Percentiles rank a stretch among this genome's conserved stretches.
Conservation (phyloP, 1,140 invertebrate species). For the Colletes latitarsis region DNA sequence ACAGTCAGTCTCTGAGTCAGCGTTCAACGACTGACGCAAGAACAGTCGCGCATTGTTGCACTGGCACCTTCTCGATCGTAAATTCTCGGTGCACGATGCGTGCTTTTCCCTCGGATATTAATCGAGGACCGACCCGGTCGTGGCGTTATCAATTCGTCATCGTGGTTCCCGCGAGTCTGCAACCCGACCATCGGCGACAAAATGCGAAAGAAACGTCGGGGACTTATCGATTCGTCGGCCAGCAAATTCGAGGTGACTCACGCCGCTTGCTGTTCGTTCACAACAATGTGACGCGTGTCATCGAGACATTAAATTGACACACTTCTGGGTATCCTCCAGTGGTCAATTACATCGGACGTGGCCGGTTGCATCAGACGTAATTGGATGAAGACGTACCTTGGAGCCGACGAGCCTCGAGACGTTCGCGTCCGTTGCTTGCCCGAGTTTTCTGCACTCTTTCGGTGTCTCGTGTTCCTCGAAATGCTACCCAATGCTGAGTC, state of each 20-base stretch:
- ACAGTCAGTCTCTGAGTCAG: conserved; percentile 26
- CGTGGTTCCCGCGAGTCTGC: background rate
- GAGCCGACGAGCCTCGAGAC: conserved; percentile 37
- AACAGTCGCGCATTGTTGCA: conserved; percentile 23
- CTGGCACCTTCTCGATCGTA: background rate
- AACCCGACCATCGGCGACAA: background rate
- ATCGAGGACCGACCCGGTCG: background rate
- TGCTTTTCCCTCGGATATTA: too few relatives aligned
- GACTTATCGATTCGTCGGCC: conserved; percentile 15
- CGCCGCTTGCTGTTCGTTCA: background rate
- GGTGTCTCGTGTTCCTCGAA: background rate
- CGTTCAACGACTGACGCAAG: conserved; percentile 27
- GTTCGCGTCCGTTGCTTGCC: background rate
- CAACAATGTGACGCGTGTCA: conserved; percentile 46
- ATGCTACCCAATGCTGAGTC: too few relatives aligned
- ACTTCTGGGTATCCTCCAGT: conserved; percentile 41
- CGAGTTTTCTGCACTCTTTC: background rate
- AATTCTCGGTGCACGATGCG: background rate
- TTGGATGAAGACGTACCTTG: conserved; percentile 66
- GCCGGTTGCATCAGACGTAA: conserved; percentile 53
- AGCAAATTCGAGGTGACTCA: conserved; percentile 29
- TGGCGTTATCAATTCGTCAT: background rate
- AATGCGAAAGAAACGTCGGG: background rate
- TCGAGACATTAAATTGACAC: conserved; percentile 47
- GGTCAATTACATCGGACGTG: conserved; percentile 64